phyloP scores from a whole-genome alignment of 2,113 vertebrate species.

The Casuarius casuarius region DNA sequence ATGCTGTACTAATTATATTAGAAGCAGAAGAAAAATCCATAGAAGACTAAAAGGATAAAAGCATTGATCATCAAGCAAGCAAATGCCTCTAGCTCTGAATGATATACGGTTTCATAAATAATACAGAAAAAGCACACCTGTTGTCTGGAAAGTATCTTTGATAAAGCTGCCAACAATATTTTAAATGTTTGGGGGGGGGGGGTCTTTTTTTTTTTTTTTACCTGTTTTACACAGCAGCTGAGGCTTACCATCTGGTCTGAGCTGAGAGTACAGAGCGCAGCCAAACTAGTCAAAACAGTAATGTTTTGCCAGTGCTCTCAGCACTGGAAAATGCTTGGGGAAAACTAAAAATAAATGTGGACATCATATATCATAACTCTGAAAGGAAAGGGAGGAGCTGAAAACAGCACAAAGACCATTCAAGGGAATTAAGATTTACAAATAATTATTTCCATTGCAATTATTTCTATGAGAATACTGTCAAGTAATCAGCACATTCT shows the following conservation, averaged over 20 bases:
- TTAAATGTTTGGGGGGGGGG: not conserved
- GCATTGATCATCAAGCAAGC: not conserved
- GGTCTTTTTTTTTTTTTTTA: not conserved
- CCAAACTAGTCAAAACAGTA: conserved; percentile 15
- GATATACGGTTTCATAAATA: not conserved
- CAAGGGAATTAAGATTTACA: not conserved
- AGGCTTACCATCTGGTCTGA: conserved; percentile 51
- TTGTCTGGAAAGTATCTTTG: not conserved
- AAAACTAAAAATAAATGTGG: conserved; percentile 50
- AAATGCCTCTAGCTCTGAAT: not conserved
- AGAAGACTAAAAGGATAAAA: not conserved
- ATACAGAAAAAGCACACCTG: not conserved
- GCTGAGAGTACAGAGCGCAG: conserved; percentile 27
- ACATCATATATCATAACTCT: not conserved
- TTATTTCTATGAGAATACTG: not conserved
- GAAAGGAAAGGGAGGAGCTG: not conserved
- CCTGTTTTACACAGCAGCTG: conserved; percentile 44
- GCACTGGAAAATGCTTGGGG: not conserved
- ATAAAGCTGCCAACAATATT: not conserved
- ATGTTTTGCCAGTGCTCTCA: conserved; percentile 20
- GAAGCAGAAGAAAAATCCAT: not conserved
- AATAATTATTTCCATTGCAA: not conserved
- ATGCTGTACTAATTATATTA: not conserved
- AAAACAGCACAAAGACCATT: not conserved
- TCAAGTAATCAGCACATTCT: not conserved